These are phyloP conservation scores for Trissolcus basalis DNA, from an alignment of 1,140 invertebrate species.

Conservation along the genomic window DNA sequence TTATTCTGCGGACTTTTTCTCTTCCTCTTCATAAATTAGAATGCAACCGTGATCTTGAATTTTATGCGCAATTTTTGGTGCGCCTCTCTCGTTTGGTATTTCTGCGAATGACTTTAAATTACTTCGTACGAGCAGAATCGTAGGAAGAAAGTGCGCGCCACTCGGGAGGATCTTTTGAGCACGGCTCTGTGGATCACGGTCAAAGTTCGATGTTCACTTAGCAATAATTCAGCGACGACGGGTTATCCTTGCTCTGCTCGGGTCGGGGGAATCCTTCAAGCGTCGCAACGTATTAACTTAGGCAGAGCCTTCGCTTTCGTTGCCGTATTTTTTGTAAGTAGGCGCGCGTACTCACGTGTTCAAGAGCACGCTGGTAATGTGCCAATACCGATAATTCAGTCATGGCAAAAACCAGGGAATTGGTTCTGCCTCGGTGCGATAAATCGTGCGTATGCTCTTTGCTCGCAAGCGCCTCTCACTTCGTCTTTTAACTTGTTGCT, in stretches of 20 bases:
- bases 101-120: no score
- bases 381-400: slow-evolving; percentile 69
- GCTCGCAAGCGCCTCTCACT: slow-evolving; percentile 45
- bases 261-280: slow-evolving; percentile 58
- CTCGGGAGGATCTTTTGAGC: no score
- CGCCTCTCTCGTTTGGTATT: no score
- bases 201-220: slow-evolving; percentile 71
- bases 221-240: slow-evolving; percentile 69
- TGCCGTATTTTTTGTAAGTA: slow-evolving; percentile 59
- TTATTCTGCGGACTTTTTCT: no score
- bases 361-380: slow-evolving; percentile 60
- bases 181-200: slow-evolving; percentile 47
- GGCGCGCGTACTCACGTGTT: no score
- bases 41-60: no score
- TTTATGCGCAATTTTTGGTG: no score
- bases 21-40: no score
- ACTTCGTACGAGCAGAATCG: no score
- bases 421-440: slow-evolving; percentile 61
- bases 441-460: slow-evolving; percentile 47
- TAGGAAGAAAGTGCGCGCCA: slow-evolving; percentile 13
- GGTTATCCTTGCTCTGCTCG: slow-evolving; percentile 61
- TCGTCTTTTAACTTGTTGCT: slow-evolving; percentile 40
- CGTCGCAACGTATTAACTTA: slow-evolving; percentile 61
- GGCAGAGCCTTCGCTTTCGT: slow-evolving; percentile 38
- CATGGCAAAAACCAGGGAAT: slow-evolving; percentile 58